Evolutionary conservation across 1,140 invertebrate genomes (phyloP).

Genomic region (Daktulosphaira vitifoliae): DNA sequence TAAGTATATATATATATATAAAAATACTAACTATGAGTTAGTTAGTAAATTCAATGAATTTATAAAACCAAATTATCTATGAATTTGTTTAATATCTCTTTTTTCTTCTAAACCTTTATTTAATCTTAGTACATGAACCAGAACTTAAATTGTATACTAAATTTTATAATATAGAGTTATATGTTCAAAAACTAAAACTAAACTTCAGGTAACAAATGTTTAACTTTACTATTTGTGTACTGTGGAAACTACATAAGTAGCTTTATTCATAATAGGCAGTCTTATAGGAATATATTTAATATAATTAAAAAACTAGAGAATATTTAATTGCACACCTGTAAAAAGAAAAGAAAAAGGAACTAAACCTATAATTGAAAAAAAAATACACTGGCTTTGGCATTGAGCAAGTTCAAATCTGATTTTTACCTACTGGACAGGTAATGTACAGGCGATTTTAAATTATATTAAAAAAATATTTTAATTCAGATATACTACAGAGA

Average conservation of each 20-base stretch:
- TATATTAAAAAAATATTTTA: neutral
- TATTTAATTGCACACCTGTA: slow-evolving; percentile 31
- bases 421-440: neutral
- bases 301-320: slow-evolving; percentile 25
- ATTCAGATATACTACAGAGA: slow-evolving; percentile 25
- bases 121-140: neutral
- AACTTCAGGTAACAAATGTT: slow-evolving; percentile 28
- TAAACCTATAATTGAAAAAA: slow-evolving; percentile 33
- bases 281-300: slow-evolving; percentile 28
- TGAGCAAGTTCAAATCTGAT: slow-evolving; percentile 33
- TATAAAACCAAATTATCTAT: slow-evolving; percentile 29
- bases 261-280: slow-evolving; percentile 28
- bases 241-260: slow-evolving; percentile 33
- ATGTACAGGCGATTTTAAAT: slow-evolving; percentile 24
- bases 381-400: slow-evolving; percentile 33
- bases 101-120: too few relatives aligned
- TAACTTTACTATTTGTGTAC: slow-evolving; percentile 28
- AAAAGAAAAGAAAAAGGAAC: slow-evolving; percentile 33
- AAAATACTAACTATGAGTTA: slow-evolving; percentile 9
- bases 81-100: slow-evolving; percentile 1
- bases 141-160: slow-evolving; percentile 12
- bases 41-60: slow-evolving; percentile 17
- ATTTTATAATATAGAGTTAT: neutral
- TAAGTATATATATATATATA: too few relatives aligned
- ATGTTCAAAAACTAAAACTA: slow-evolving; percentile 12